A percentile compares a stretch with the other conserved stretches of the same genome.
These are phyloP conservation scores for Lindbergichthys nudifrons DNA, from an alignment of 2,797 vertebrate species.

Conservation along the genomic window DNA sequence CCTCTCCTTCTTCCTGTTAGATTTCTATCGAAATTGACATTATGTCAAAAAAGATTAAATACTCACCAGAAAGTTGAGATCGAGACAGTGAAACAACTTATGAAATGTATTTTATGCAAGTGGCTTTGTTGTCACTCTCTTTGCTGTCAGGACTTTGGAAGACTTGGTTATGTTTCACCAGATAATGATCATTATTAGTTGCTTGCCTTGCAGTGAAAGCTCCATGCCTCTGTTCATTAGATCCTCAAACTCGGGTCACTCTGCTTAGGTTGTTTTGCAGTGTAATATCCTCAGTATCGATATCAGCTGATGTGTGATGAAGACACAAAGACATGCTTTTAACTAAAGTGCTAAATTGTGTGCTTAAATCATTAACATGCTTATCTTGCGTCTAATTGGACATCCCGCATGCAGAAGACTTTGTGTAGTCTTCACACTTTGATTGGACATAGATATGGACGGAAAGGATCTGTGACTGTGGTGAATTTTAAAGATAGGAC, in stretches of 20 bases:
- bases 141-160: constrained; percentile 7
- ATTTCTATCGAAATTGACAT: constrained; percentile 44
- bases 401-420: constrained; percentile 50
- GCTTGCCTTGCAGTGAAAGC: constrained; percentile 29
- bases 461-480: constrained; percentile 48
- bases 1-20: constrained; percentile 53
- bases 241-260: constrained; percentile 28
- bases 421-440: constrained; percentile 49
- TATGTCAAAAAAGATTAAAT: constrained; percentile 34
- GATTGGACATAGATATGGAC: constrained; percentile 63
- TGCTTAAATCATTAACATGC: constrained; percentile 73
- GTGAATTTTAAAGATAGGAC: constrained; percentile 52
- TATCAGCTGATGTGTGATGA: constrained; percentile 71
- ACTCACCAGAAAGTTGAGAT: constrained; percentile 29
- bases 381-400: constrained; percentile 59
- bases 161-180: constrained; percentile 11
- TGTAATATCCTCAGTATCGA: constrained; percentile 58
- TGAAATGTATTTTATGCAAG: background rate
- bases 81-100: constrained; percentile 19
- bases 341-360: constrained; percentile 63
- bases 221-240: constrained; percentile 47
- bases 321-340: constrained; percentile 64
- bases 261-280: constrained; percentile 48
- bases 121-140: constrained; percentile 1
- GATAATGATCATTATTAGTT: constrained; percentile 28